A percentile compares a stretch with the other conserved stretches of the same genome.
Conservation (phyloP, 2,888 invertebrate species). For the Ypsolopha sequella region DNA sequence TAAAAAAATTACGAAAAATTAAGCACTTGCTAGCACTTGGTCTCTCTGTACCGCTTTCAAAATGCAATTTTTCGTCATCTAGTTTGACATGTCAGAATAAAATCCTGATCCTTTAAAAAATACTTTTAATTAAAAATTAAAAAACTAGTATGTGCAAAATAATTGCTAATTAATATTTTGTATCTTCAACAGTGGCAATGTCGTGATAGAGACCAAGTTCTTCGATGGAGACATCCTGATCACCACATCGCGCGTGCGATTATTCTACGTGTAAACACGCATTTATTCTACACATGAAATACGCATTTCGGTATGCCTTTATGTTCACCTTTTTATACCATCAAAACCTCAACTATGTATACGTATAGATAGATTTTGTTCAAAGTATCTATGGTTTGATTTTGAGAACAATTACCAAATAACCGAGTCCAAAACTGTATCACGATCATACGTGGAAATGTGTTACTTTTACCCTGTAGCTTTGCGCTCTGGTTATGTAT, state of each 20-base stretch:
- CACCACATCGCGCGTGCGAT: constrained; percentile 93
- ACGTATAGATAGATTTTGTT: background rate
- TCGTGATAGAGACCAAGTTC: constrained; percentile 97
- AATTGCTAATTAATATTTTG: constrained; percentile 4
- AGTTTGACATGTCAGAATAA: too few species aligned
- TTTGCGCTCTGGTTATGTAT: too few species aligned
- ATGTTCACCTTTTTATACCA: background rate
- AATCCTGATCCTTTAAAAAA: too few species aligned
- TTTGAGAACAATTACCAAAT: background rate
- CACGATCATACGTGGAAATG: too few species aligned
- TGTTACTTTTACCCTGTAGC: too few species aligned
- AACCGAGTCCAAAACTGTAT: too few species aligned
- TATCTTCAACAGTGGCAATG: constrained; percentile 84
- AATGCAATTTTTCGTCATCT: too few species aligned
- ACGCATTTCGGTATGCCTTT: background rate
- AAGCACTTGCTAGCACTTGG: too few species aligned
- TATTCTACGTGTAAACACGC: constrained; percentile 87
- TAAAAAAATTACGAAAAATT: too few species aligned
- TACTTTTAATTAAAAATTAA: too few species aligned
- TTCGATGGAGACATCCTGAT: constrained; percentile 95
- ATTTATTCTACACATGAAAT: background rate
- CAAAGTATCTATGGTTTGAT: background rate
- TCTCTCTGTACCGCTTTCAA: too few species aligned
- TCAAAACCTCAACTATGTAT: background rate
- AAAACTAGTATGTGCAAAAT: too few species aligned